Conservation (phyloP, 2,888 invertebrate species). For the Eurytoma adleriae region DNA sequence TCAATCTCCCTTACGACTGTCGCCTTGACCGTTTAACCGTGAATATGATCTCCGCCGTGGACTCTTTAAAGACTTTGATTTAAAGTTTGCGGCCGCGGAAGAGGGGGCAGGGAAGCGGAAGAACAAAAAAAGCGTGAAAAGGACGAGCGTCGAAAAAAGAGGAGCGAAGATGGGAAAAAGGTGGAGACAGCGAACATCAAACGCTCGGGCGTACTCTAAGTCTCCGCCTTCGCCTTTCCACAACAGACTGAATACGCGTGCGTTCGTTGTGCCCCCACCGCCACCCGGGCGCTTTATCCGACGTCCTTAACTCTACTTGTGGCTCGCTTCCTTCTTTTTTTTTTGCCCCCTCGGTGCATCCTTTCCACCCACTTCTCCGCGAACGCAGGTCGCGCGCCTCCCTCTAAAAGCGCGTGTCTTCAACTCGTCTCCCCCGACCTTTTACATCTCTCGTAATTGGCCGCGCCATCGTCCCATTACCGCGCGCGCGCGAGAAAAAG, state of each 20-base stretch:
- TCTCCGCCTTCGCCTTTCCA: not conserved
- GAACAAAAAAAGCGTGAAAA: not conserved
- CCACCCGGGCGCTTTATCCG: constrained; percentile 1
- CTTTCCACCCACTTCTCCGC: constrained; percentile 19
- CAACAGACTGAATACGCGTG: constrained; percentile 15
- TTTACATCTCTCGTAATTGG: constrained; percentile 38
- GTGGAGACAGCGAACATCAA: constrained; percentile 8
- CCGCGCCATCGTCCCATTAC: constrained; percentile 29
- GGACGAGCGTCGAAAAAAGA: not conserved
- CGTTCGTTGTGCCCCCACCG: not conserved
- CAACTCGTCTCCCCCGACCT: constrained; percentile 12
- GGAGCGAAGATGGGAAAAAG: not conserved
- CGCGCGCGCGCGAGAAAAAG: not conserved
- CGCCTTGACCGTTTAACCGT: not conserved
- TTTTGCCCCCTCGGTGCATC: not conserved
- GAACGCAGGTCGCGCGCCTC: not conserved
- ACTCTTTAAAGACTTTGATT: constrained; percentile 16
- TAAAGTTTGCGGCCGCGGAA: not conserved
- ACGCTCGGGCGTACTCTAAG: constrained; percentile 10
- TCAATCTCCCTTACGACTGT: too few relatives aligned
- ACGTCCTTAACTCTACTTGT: constrained; percentile 21
- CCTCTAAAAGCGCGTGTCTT: not conserved
- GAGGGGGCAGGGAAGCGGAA: not conserved
- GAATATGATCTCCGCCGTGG: not conserved
- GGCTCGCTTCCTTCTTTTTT: constrained; percentile 9